phyloP scores from a whole-genome alignment of 2,113 vertebrate genomes.

The Murina feae region DNA sequence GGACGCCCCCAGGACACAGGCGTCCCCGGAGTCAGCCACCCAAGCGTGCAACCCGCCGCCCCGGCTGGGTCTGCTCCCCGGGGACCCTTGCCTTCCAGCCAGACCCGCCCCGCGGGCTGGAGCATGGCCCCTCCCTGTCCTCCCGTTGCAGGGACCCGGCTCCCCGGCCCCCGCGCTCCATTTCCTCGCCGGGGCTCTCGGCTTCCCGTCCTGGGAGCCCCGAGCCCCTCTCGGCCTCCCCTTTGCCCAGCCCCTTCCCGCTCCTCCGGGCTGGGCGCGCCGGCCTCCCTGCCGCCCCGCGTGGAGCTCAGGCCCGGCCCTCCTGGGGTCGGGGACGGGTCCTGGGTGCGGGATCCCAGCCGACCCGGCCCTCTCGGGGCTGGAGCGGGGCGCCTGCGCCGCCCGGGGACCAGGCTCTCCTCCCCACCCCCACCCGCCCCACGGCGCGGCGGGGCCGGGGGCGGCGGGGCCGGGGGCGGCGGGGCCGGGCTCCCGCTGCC shows the following conservation, averaged over 20 bases:
- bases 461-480: conserved; percentile 64
- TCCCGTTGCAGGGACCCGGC: background rate
- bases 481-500: conserved; percentile 57
- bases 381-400: background rate
- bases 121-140: background rate
- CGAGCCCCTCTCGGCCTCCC: background rate
- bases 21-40: background rate
- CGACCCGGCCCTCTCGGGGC: background rate
- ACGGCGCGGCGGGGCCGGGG: conserved; percentile 56
- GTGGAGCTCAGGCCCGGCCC: background rate
- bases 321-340: background rate
- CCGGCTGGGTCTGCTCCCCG: background rate
- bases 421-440: background rate
- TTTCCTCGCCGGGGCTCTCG: background rate
- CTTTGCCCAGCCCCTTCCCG: no score
- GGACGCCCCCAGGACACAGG: background rate
- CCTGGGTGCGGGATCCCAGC: background rate
- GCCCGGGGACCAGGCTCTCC: background rate
- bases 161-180: rapidly evolving
- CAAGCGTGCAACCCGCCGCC: background rate
- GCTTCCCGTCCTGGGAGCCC: background rate
- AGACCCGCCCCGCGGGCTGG: background rate
- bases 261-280: background rate
- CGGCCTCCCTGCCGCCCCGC: background rate
- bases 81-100: background rate